Percentiles rank a stretch among this genome's conserved stretches.
These are phyloP conservation scores for Microcebus ravelobensis DNA, from an alignment of 2,113 vertebrate species.

Conservation along the genomic window DNA sequence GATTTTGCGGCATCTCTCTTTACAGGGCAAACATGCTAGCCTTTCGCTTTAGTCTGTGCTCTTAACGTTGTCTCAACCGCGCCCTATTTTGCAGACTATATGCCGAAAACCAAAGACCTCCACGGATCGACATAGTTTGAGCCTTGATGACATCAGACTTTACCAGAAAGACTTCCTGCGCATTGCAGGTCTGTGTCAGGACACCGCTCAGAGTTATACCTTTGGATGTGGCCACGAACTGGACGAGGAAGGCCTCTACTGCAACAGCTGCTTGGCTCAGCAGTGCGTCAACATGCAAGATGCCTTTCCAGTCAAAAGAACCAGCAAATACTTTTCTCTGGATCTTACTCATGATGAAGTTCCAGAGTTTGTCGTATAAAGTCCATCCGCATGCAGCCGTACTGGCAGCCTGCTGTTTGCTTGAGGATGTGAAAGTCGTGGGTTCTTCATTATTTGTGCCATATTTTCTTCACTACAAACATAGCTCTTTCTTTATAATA, in stretches of 20 bases:
- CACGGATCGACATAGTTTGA: constrained; percentile 96
- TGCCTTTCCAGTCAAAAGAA: constrained; percentile 93
- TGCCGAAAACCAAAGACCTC: constrained; percentile 95
- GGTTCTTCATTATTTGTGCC: constrained; percentile 59
- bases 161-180: constrained; percentile 96
- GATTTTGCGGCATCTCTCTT: background rate
- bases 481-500: constrained; percentile 67
- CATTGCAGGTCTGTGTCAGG: constrained; percentile 95
- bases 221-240: constrained; percentile 95
- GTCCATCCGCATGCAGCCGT: background rate
- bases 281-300: constrained; percentile 92
- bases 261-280: constrained; percentile 90
- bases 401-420: constrained; percentile 23
- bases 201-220: constrained; percentile 98
- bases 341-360: constrained; percentile 96
- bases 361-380: constrained; percentile 97
- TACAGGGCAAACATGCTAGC: background rate
- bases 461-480: constrained; percentile 58
- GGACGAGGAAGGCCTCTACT: constrained; percentile 90
- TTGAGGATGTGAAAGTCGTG: background rate
- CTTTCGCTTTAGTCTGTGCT: background rate
- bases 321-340: constrained; percentile 99
- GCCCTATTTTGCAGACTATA: constrained; percentile 82
- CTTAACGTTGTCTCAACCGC: background rate
- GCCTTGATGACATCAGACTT: constrained; percentile 96